A percentile compares a stretch with the other conserved stretches of the same genome.
These are phyloP conservation scores for Apamea monoglypha DNA, from an alignment of 2,888 invertebrate genomes.

Conservation along the genomic window DNA sequence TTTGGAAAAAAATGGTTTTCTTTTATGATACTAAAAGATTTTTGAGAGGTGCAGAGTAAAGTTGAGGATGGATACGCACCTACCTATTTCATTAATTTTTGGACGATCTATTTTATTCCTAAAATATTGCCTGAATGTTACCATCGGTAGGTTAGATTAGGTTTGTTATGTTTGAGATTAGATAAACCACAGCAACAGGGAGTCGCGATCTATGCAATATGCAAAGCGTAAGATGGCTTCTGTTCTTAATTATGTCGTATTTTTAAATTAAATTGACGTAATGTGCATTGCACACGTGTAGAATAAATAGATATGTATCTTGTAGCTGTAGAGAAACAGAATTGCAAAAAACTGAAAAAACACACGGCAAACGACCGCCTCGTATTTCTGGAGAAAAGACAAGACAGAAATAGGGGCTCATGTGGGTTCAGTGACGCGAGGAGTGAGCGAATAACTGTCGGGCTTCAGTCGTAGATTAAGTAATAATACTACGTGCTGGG, in stretches of 20 bases:
- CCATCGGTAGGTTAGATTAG: background rate
- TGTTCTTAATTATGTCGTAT: conserved; percentile 42
- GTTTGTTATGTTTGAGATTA: background rate
- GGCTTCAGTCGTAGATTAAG: conserved; percentile 64
- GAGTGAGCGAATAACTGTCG: conserved; percentile 60
- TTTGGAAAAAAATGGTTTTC: background rate
- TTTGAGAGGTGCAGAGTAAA: background rate
- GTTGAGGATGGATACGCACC: background rate
- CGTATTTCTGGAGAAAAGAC: conserved; percentile 84
- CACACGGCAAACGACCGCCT: conserved; percentile 66
- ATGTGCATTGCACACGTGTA: conserved; percentile 18
- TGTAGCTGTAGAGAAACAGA: conserved; percentile 52
- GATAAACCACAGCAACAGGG: background rate
- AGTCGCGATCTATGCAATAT: background rate
- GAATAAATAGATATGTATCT: conserved; percentile 50
- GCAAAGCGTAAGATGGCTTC: conserved; percentile 15
- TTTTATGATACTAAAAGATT: background rate
- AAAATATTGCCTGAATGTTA: background rate
- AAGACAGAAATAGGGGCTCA: conserved; percentile 82
- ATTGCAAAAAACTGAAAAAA: conserved; percentile 64
- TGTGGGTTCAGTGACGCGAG: conserved; percentile 80
- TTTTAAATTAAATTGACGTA: conserved; percentile 35
- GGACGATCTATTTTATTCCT: background rate
- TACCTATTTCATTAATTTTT: background rate
- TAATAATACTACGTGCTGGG: conserved; percentile 55